A percentile compares a stretch with the other conserved stretches of the same genome.
These are phyloP conservation scores for Chamaea fasciata DNA, from an alignment of 2,113 vertebrate species.

Conservation along the genomic window DNA sequence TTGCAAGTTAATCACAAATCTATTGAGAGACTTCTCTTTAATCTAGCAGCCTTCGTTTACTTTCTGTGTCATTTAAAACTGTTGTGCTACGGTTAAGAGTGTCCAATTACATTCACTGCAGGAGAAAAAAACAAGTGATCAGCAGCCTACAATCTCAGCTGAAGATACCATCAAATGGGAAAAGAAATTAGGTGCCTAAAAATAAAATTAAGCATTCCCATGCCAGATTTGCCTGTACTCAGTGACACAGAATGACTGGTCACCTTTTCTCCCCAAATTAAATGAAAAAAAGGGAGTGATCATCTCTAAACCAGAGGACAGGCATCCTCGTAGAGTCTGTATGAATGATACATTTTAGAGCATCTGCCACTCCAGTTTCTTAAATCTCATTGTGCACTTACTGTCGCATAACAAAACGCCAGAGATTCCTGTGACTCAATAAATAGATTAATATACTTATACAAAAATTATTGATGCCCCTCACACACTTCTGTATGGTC, in stretches of 20 bases:
- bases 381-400: neutral
- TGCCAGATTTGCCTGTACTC: slow-evolving; percentile 56
- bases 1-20: slow-evolving; percentile 71
- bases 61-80: slow-evolving; percentile 34
- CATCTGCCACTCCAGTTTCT: neutral
- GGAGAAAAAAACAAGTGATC: slow-evolving; percentile 64
- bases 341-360: neutral
- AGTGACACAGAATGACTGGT: slow-evolving; percentile 49
- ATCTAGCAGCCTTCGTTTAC: slow-evolving; percentile 56
- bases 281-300: neutral
- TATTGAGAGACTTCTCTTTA: slow-evolving; percentile 61
- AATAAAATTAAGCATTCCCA: slow-evolving; percentile 71
- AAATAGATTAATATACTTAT: neutral
- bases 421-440: neutral
- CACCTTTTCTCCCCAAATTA: slow-evolving; percentile 42
- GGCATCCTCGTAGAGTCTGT: neutral
- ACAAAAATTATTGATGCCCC: neutral
- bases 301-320: neutral
- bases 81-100: slow-evolving; percentile 33
- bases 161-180: slow-evolving; percentile 56
- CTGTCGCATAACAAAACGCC: neutral
- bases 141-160: slow-evolving; percentile 55
- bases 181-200: slow-evolving; percentile 74
- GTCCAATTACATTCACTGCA: slow-evolving; percentile 69
- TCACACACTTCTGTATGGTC: neutral